Evolutionary conservation across 2,113 vertebrate species (phyloP).

Genomic region (Tamias sibiricus): DNA sequence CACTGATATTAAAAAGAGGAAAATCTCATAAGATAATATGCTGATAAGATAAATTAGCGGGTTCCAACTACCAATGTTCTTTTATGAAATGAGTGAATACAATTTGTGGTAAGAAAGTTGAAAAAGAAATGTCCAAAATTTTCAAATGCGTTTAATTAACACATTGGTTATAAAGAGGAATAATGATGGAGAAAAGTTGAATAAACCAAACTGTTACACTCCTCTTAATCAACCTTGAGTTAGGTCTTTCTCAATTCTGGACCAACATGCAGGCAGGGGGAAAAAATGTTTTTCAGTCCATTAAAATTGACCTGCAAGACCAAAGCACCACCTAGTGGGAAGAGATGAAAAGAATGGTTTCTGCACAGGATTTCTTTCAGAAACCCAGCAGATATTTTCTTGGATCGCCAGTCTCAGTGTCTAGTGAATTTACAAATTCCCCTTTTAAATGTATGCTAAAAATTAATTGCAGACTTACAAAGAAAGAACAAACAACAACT

Average conservation of each 20-base stretch:
- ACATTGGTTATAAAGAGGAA: conserved; percentile 22
- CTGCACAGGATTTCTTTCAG: not conserved
- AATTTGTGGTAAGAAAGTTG: conserved; percentile 1
- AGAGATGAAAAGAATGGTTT: not conserved
- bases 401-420: conserved; percentile 76
- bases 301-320: conserved; percentile 65
- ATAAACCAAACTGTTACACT: not conserved
- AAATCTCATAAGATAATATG: not conserved
- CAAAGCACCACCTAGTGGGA: conserved; percentile 87
- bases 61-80: conserved; percentile 29
- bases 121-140: not conserved
- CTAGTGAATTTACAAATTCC: conserved; percentile 82
- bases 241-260: not conserved
- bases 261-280: not conserved
- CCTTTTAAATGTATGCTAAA: conserved; percentile 80
- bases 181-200: conserved; percentile 32
- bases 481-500: conserved; percentile 88
- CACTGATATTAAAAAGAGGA: not conserved
- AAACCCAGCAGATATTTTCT: conserved; percentile 59
- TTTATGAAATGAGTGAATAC: conserved; percentile 1
- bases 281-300: too few relatives aligned
- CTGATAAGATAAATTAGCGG: not conserved
- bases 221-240: conserved; percentile 18
- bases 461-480: conserved; percentile 83
- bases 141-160: conserved; percentile 48